phyloP scores from a whole-genome alignment of 2,113 vertebrate genomes.

The Pachyramphus minor region DNA sequence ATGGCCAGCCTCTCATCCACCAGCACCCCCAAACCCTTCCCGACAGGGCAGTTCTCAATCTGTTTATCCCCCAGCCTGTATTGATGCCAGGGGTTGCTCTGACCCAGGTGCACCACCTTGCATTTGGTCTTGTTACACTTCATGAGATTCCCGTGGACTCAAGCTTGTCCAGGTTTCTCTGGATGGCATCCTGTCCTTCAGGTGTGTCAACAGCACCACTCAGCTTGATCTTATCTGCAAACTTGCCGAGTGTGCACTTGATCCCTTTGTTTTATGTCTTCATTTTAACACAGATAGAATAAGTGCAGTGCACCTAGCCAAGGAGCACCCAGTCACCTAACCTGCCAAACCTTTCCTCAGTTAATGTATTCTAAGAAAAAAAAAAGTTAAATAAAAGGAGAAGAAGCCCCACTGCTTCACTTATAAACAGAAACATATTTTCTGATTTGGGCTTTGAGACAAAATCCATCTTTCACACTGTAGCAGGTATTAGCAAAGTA shows the following conservation, averaged over 20 bases:
- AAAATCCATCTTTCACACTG: not conserved
- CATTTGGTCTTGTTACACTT: accelerated
- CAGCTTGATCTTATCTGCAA: not conserved
- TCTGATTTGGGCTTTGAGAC: not conserved
- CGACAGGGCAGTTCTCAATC: not conserved
- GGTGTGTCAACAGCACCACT: not conserved
- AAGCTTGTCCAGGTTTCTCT: not conserved
- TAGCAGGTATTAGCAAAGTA: not conserved
- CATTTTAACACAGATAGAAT: not conserved
- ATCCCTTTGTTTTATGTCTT: not conserved
- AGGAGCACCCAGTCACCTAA: not conserved
- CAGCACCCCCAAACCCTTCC: not conserved
- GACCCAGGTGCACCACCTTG: not conserved
- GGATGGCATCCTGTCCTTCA: not conserved
- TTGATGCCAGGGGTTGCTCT: accelerated
- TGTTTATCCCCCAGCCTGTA: not conserved
- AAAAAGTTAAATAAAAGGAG: not conserved
- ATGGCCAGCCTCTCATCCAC: not conserved
- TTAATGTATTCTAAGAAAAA: not conserved
- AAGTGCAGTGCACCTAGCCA: not conserved
- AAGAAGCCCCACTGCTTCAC: not conserved
- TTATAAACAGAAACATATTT: not conserved
- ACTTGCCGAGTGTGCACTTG: not conserved
- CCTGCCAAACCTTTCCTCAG: not conserved
- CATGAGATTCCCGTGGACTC: not conserved